phyloP scores from a whole-genome alignment of 2,888 invertebrate species.

The Coremacera marginata region DNA sequence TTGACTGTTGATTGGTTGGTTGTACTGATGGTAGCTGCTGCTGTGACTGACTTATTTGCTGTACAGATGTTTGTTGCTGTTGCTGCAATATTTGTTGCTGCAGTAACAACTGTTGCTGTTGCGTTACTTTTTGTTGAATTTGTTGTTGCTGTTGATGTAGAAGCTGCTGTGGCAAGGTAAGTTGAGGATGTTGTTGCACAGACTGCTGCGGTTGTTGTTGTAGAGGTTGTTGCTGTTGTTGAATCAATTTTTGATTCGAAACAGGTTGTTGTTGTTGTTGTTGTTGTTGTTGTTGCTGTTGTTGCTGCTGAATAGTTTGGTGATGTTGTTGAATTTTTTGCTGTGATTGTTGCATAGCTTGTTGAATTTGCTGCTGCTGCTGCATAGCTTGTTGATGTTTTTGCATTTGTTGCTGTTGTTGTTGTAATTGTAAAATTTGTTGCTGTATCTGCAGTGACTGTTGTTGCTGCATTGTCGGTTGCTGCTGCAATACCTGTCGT shows the following conservation, averaged over 20 bases:
- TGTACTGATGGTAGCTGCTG: constrained; percentile 38
- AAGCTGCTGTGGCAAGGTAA: constrained; percentile 31
- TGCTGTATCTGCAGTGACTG: constrained; percentile 41
- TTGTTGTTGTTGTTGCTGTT: constrained; percentile 14
- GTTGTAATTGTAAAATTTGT: constrained; percentile 37
- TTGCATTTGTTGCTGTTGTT: constrained; percentile 25
- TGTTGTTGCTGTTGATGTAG: constrained; percentile 35
- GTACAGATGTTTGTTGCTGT: constrained; percentile 46
- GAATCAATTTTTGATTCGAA: constrained; percentile 44
- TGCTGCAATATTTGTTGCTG: constrained; percentile 42
- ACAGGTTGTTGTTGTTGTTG: constrained; percentile 41
- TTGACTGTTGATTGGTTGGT: constrained; percentile 38
- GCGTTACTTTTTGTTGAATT: background rate
- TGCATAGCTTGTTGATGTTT: too few relatives aligned
- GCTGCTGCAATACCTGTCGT: constrained; percentile 41
- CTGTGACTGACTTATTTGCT: constrained; percentile 49
- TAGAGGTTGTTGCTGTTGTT: constrained; percentile 50
- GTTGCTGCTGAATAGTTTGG: constrained; percentile 38
- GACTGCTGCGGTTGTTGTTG: constrained; percentile 50
- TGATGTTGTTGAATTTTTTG: constrained; percentile 7
- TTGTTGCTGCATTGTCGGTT: background rate
- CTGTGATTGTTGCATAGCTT: constrained; percentile 37
- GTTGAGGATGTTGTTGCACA: constrained; percentile 50
- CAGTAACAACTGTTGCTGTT: constrained; percentile 27
- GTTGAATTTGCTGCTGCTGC: constrained; percentile 28